Percentiles rank a stretch among this genome's conserved stretches.
Evolutionary conservation across 2,113 vertebrate species (phyloP).

Genomic region (Bettongia penicillata): DNA sequence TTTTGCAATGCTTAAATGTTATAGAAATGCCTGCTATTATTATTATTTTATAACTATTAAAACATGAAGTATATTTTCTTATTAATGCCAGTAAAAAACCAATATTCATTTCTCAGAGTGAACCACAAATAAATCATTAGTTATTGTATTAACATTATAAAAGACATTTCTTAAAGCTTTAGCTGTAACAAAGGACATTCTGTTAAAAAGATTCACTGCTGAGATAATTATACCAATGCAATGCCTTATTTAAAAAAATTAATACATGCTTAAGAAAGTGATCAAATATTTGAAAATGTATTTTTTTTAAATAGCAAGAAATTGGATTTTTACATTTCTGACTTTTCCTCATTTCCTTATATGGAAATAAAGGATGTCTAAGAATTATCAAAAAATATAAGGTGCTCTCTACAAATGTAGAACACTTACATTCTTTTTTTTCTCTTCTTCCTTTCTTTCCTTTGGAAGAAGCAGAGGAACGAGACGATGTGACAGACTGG

Average conservation of each 20-base stretch:
- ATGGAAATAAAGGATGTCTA: neutral
- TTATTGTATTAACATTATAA: neutral
- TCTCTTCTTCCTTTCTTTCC: conserved; percentile 86
- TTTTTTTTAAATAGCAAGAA: neutral
- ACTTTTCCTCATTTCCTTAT: neutral
- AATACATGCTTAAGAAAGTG: neutral
- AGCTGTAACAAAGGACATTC: neutral
- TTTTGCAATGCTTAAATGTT: neutral
- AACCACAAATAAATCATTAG: neutral
- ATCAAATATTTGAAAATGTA: neutral
- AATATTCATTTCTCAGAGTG: neutral
- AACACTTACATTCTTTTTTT: conserved; percentile 82
- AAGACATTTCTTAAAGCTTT: neutral
- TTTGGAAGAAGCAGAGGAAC: conserved; percentile 86
- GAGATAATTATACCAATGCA: neutral
- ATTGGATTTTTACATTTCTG: neutral
- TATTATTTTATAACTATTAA: neutral
- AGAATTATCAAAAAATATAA: neutral
- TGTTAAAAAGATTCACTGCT: neutral
- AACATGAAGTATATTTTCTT: neutral
- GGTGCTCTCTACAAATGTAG: neutral
- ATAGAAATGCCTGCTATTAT: neutral
- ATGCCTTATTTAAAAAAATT: neutral
- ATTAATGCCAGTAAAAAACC: neutral
- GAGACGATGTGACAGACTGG: conserved; percentile 87